Conservation (phyloP, 2,888 invertebrate species). For the Corbicula japonica region DNA sequence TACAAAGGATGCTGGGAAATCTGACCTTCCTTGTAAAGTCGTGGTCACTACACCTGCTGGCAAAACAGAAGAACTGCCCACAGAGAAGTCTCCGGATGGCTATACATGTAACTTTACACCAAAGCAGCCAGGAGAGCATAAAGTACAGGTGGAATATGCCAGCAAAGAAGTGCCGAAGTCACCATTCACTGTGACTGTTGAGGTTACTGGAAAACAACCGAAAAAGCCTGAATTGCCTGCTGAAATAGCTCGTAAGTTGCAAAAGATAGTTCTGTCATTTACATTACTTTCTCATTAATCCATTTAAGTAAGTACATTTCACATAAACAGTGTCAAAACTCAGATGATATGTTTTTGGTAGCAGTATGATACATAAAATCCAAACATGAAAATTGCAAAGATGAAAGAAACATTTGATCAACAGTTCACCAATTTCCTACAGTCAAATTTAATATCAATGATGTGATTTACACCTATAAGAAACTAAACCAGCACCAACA, state of each 20-base stretch:
- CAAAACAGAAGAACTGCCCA: conserved; percentile 90
- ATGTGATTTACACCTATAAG: too few species aligned
- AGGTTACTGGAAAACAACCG: conserved; percentile 36
- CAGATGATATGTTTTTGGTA: too few species aligned
- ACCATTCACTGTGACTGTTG: conserved; percentile 79
- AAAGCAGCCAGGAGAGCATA: conserved; percentile 82
- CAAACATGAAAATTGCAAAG: too few species aligned
- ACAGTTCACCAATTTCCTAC: too few species aligned
- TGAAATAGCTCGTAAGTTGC: conserved; percentile 47
- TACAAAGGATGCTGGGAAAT: conserved; percentile 70
- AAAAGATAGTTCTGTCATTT: too few species aligned
- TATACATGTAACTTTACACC: conserved; percentile 83
- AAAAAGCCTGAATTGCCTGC: conserved; percentile 38
- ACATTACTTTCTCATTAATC: too few species aligned
- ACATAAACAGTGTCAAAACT: too few species aligned
- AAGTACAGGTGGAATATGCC: conserved; percentile 84
- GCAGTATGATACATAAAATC: too few species aligned
- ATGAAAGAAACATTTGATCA: too few species aligned
- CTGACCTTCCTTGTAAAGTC: conserved; percentile 65
- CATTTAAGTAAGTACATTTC: too few species aligned
- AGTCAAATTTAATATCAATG: too few species aligned
- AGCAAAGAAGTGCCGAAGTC: conserved; percentile 83
- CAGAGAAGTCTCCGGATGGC: conserved; percentile 93
- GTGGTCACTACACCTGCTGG: conserved; percentile 82
- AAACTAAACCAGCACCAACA: too few species aligned